A percentile compares a stretch with the other conserved stretches of the same genome.
phyloP scores from a whole-genome alignment of 2,797 vertebrate genomes.

The Tadarida brasiliensis region DNA sequence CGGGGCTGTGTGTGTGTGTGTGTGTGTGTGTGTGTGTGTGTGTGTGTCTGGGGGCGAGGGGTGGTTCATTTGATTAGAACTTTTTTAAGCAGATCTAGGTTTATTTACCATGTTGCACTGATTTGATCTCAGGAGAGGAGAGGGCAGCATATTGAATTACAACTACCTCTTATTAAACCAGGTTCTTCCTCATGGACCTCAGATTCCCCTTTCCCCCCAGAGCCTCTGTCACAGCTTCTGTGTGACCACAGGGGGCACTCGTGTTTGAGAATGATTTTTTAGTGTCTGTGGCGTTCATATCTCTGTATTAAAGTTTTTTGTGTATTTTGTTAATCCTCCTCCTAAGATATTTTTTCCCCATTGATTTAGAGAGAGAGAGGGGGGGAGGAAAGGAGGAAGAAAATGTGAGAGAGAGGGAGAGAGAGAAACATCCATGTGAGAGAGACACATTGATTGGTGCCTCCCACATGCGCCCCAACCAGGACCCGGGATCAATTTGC shows the following conservation, averaged over 20 bases:
- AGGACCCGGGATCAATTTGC: no score
- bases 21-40: no score
- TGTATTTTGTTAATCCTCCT: no score
- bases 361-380: no score
- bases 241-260: background rate
- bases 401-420: no score
- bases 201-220: slow-evolving; percentile 28
- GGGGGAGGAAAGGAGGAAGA: no score
- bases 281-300: background rate
- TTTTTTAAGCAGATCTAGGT: background rate
- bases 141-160: slow-evolving; percentile 48
- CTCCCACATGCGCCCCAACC: no score
- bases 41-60: no score
- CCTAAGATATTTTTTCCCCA: no score
- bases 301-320: background rate
- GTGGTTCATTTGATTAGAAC: slow-evolving; percentile 38
- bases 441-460: no score
- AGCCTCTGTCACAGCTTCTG: background rate
- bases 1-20: background rate
- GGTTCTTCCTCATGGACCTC: slow-evolving; percentile 55
- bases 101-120: slow-evolving; percentile 42
- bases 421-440: no score
- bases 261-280: background rate
- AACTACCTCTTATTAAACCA: slow-evolving; percentile 9
- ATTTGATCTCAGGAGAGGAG: slow-evolving; percentile 39